Base-by-base conservation (phyloP, 2,113 vertebrate genomes). In the Bubo bubo region DNA sequence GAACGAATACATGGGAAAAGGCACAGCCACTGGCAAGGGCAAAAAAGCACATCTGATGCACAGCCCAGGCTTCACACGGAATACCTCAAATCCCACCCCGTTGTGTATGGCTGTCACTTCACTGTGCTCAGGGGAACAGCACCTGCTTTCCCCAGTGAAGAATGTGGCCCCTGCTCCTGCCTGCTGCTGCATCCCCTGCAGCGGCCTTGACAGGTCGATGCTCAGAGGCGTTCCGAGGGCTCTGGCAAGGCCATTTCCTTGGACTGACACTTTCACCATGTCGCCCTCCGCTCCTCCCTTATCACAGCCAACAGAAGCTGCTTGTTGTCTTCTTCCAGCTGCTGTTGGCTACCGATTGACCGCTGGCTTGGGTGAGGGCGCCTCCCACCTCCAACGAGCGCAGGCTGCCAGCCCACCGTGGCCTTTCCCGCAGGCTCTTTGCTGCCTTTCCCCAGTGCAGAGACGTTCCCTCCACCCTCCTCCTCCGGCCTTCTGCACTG, bases 191-290 rank as follows among this genome's bases (percentile, higher is more conserved):
- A 6, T 13, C 8, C 30, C 34, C 47, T 19, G 43, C 4, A 30
- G 19, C 1, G 1, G 43, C 81, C 47, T 23, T 3, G 34, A 7
- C 11, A 23, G 28, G 47, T 3, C 1, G 8, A 74, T 12, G 53
- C 50, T 24, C 1, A 8, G 2, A 23, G 53, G 20, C 18, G 2
- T 1, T 8, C n/a, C 0, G 6, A 28, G 45, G 0, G 37, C 52
- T 50, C 73, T 22, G 32, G 50, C 56, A 28, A 28, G n/a, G 18
- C 39, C 21, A 2, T 47, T 79, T 82, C 77, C 74, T 47, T 34
- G 7, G 19, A 15, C 14, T 2, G 18, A 39, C 10, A 3, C 18
- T 45, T 37, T 49, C 13, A 19, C 41, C 35, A 2, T 1, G 15
- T 41, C 27, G 10, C 49, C 28, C 35, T 47, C 62, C 3, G 1